Base-by-base conservation (phyloP, 1,140 invertebrate species). In the Chymomyza costata region DNA sequence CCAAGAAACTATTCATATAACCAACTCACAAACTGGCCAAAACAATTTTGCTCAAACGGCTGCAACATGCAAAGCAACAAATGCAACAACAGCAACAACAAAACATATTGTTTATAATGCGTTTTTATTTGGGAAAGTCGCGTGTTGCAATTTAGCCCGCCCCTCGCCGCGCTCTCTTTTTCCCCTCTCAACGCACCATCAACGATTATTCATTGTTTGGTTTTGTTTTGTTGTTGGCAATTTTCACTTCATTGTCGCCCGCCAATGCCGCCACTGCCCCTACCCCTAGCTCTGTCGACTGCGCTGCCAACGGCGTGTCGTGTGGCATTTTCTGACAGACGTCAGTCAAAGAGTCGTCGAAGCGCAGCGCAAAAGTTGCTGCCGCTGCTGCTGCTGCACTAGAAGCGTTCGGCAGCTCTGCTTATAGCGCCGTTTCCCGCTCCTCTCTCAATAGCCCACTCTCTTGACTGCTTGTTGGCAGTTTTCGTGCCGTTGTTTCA, bases 81-180 rank as follows among this genome's bases (percentile, higher is more conserved):
- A 17, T 13, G 38, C 41, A 49, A 11, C 10, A 43, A 13, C 35
- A 52, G 3, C 43, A 59, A n/a, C 25, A 45, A 15, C 35, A 38
- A 63, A 70, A 78, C 62, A 78, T 78, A 76, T 76, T 76, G 71
- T 78, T 76, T 78, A 76, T 76, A 80, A 78, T 78, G 73, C 71
- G 71, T 78, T 80, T 70, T 71, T 80, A 71, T 78, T 78, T 80
- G 71, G 54, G 71, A 78, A 78, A 78, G 71, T 78, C 73, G 71
- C 71, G 66, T 78, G 71, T 78, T 71, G 73, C 73, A 63, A 52
- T 66, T 78, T 65, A 53, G n/a, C n/a, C n/a, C 14, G 6, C 21
- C 21, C 6, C 11, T 38, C 28, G 34, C 6, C 11, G 21, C 28
- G 34, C 16, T 14, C 11, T 18, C 30, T 10, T 40, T 31, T 2